phyloP scores from a whole-genome alignment of 2,797 vertebrate genomes.

The Ctenochaetus hawaiiensis region DNA sequence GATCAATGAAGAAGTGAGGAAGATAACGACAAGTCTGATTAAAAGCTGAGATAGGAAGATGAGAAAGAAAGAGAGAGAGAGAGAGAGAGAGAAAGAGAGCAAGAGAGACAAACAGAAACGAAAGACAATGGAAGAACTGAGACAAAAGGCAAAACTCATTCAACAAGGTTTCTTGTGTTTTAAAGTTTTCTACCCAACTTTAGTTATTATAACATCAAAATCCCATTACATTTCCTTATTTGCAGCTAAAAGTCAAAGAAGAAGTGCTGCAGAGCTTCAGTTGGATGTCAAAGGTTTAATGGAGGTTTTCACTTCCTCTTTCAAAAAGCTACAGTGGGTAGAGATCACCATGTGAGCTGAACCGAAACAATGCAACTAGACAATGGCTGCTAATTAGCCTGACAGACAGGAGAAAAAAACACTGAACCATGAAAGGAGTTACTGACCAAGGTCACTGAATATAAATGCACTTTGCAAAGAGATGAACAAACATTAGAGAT shows the following conservation, averaged over 20 bases:
- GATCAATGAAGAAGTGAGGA: conserved; percentile 44
- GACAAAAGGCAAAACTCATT: too few species aligned
- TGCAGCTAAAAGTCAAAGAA: conserved; percentile 11
- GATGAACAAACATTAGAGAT: conserved; percentile 23
- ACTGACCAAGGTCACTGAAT: conserved; percentile 46
- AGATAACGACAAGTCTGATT: conserved; percentile 31
- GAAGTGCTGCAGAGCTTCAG: conserved; percentile 18
- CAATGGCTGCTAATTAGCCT: conserved; percentile 56
- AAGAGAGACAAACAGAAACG: background rate
- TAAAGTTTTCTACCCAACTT: background rate
- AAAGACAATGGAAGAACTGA: background rate
- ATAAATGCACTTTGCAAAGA: conserved; percentile 36
- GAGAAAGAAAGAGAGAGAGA: background rate
- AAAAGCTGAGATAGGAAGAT: conserved; percentile 3
- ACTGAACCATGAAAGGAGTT: conserved; percentile 41
- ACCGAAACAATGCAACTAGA: conserved; percentile 43
- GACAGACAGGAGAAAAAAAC: conserved; percentile 43
- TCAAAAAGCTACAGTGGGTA: conserved; percentile 45
- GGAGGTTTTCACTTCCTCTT: conserved; percentile 47
- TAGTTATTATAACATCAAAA: background rate
- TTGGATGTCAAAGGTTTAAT: conserved; percentile 18
- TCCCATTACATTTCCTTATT: background rate
- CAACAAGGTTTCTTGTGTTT: background rate
- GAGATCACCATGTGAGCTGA: conserved; percentile 26
- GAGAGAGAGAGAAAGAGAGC: too few species aligned